A percentile compares a stretch with the other conserved stretches of the same genome.
These are phyloP conservation scores for Nomada fucata DNA, from an alignment of 2,888 invertebrate genomes.

Conservation along the genomic window DNA sequence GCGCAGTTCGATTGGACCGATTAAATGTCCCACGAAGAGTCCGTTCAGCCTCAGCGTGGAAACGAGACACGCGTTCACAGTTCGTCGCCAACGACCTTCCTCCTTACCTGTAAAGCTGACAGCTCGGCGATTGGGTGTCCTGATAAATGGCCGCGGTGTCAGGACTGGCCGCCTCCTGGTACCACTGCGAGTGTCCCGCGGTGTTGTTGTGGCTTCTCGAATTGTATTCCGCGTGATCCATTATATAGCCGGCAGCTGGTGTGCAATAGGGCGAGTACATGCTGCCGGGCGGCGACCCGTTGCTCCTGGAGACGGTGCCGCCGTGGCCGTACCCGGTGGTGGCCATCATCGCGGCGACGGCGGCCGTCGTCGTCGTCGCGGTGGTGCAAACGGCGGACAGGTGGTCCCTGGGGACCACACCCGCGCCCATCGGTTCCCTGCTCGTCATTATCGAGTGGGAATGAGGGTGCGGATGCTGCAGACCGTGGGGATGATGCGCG, in stretches of 20 bases:
- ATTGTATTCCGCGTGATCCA: constrained; percentile 82
- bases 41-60: no score
- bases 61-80: not conserved
- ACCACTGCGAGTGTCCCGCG: constrained; percentile 81
- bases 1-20: not conserved
- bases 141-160: constrained; percentile 82
- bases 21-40: not conserved
- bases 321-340: constrained; percentile 80
- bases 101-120: constrained; percentile 81
- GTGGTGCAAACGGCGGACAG: constrained; percentile 61
- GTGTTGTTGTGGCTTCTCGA: constrained; percentile 78
- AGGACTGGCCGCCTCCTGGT: constrained; percentile 82
- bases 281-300: constrained; percentile 78
- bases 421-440: constrained; percentile 70
- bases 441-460: constrained; percentile 76
- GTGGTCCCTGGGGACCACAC: constrained; percentile 69
- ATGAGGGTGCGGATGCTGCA: constrained; percentile 77
- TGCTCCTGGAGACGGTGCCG: constrained; percentile 77
- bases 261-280: constrained; percentile 82
- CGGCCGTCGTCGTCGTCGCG: constrained; percentile 78
- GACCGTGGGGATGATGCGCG: constrained; percentile 68
- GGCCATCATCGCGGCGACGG: constrained; percentile 82
- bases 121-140: constrained; percentile 82
- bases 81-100: not conserved
- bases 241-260: constrained; percentile 79